phyloP scores from a whole-genome alignment of 1,140 invertebrate genomes.

The Plectrocnemia conspersa region DNA sequence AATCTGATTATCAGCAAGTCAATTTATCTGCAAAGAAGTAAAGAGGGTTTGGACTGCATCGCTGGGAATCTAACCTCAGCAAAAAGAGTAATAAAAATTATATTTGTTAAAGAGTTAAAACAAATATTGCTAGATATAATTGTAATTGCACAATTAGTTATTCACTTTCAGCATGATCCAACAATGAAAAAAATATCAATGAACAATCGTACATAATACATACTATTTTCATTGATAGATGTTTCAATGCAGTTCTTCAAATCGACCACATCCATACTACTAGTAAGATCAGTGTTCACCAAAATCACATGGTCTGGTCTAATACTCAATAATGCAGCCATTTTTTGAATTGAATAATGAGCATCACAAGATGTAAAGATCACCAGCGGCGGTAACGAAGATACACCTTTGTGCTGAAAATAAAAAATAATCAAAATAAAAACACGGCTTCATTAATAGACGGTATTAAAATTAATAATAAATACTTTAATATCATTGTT shows the following conservation, averaged over 20 bases:
- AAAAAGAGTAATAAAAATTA: no score
- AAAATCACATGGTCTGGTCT: slow-evolving; percentile 72
- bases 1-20: no score
- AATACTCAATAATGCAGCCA: slow-evolving; percentile 72
- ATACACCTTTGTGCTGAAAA: slow-evolving; percentile 64
- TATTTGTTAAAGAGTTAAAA: no score
- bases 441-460: neutral
- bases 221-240: slow-evolving; percentile 56
- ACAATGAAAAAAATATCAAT: no score
- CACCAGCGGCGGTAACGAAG: slow-evolving; percentile 61
- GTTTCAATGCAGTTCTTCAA: slow-evolving; percentile 64
- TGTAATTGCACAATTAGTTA: no score
- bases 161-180: no score
- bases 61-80: no score
- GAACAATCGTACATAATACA: no score
- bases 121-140: no score
- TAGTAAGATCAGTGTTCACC: slow-evolving; percentile 64
- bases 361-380: slow-evolving; percentile 84
- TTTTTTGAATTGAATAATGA: slow-evolving; percentile 90
- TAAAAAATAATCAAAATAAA: slow-evolving; percentile 8
- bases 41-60: no score
- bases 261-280: slow-evolving; percentile 73
- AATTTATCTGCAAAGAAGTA: no score
- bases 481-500: slow-evolving; percentile 74
- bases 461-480: slow-evolving; percentile 2